Evolutionary conservation across 2,888 invertebrate species (phyloP).

Genomic region (Polyploca ridens): DNA sequence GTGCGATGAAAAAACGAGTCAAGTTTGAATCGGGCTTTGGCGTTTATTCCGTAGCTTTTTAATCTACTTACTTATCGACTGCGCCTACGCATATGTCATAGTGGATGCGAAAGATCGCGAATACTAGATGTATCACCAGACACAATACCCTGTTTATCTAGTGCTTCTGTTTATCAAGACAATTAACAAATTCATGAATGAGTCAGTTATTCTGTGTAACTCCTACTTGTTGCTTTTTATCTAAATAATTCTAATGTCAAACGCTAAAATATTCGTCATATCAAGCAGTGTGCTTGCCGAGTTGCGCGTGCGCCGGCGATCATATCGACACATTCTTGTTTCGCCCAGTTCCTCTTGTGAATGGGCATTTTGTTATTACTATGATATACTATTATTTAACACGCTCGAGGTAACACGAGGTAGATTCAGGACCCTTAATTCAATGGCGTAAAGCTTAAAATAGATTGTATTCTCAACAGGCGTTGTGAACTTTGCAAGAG

Average conservation of each 20-base stretch:
- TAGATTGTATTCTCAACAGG: neutral
- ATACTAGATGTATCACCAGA: too few relatives aligned
- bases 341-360: conserved; percentile 13
- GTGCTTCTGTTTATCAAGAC: too few relatives aligned
- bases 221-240: neutral
- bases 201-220: neutral
- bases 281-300: conserved; percentile 18
- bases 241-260: conserved; percentile 6
- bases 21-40: neutral
- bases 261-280: conserved; percentile 19
- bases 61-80: too few relatives aligned
- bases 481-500: neutral
- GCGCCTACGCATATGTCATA: too few relatives aligned
- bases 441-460: neutral
- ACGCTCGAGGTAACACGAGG: neutral
- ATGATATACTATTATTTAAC: conserved; percentile 7
- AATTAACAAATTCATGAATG: neutral
- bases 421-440: neutral
- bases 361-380: conserved; percentile 15
- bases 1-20: neutral
- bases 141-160: too few relatives aligned
- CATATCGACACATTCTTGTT: conserved; percentile 33
- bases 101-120: too few relatives aligned
- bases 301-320: conserved; percentile 28
- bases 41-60: neutral